A percentile compares a stretch with the other conserved stretches of the same genome.
These are phyloP conservation scores for Eretmochelys imbricata DNA, from an alignment of 2,113 vertebrate species.

Conservation along the genomic window DNA sequence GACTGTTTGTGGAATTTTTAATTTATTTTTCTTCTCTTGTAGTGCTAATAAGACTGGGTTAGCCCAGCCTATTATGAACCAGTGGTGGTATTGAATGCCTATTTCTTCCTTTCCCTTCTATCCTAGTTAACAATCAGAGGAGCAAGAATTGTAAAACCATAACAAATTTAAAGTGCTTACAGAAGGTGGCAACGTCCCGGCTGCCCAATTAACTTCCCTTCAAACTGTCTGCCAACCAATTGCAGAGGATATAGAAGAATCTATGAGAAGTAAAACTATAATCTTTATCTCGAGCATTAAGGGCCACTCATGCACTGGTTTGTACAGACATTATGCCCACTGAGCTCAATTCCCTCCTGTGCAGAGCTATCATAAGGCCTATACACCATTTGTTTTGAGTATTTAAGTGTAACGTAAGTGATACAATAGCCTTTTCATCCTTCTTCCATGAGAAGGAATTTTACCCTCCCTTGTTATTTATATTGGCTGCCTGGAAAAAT, in stretches of 20 bases:
- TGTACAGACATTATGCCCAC: neutral
- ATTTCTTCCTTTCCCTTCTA: neutral
- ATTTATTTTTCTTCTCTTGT: neutral
- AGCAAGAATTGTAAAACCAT: neutral
- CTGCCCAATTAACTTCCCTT: neutral
- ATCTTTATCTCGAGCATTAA: neutral
- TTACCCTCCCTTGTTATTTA: neutral
- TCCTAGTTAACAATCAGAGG: neutral
- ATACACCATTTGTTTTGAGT: rapidly evolving
- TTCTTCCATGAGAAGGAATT: neutral
- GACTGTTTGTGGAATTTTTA: neutral
- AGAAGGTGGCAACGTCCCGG: neutral
- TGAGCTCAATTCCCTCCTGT: rapidly evolving
- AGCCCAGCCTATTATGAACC: neutral
- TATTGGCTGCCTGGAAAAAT: neutral
- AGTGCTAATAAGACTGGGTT: neutral
- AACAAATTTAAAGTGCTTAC: neutral
- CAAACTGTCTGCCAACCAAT: neutral
- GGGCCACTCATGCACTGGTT: neutral
- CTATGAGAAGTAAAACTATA: neutral
- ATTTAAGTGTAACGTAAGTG: neutral
- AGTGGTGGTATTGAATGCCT: neutral
- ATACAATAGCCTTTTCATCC: neutral
- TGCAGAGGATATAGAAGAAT: neutral
- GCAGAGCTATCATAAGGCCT: neutral